Percentiles rank a stretch among this genome's conserved stretches.
Evolutionary conservation across 2,888 invertebrate species (phyloP).

Genomic region (Diaprepes abbreviatus): DNA sequence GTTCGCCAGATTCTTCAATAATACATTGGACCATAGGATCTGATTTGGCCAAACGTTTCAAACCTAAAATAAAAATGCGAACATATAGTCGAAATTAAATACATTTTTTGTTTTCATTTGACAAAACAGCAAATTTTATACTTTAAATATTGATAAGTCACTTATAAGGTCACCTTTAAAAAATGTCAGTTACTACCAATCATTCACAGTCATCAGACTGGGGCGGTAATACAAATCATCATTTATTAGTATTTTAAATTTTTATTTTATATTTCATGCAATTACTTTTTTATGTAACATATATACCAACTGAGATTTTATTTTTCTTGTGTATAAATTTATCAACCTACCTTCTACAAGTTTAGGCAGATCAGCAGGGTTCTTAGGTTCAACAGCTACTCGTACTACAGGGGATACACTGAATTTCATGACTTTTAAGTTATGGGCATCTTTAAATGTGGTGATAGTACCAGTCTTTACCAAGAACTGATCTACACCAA

Average conservation of each 20-base stretch:
- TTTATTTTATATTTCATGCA: no score
- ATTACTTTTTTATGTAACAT: no score
- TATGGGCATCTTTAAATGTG: conserved; percentile 99
- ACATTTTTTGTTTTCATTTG: no score
- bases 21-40: conserved; percentile 99
- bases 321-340: no score
- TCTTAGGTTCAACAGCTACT: conserved; percentile 99
- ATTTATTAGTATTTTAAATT: no score
- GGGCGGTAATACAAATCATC: conserved; percentile 44
- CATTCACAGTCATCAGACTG: conserved; percentile 40
- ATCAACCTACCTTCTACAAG: conserved; percentile 83
- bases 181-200: conserved; percentile 30
- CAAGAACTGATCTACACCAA: conserved; percentile 99
- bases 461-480: conserved; percentile 99
- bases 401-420: conserved; percentile 99
- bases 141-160: no score
- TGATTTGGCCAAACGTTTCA: conserved; percentile 99
- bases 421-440: conserved; percentile 99
- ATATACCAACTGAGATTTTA: no score
- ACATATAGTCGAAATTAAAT: no score
- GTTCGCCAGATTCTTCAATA: conserved; percentile 99
- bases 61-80: conserved; percentile 69
- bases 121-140: no score
- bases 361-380: conserved; percentile 98
- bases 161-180: no score